phyloP scores from a whole-genome alignment of 1,140 invertebrate genomes.

The Zaprionus davidi region DNA sequence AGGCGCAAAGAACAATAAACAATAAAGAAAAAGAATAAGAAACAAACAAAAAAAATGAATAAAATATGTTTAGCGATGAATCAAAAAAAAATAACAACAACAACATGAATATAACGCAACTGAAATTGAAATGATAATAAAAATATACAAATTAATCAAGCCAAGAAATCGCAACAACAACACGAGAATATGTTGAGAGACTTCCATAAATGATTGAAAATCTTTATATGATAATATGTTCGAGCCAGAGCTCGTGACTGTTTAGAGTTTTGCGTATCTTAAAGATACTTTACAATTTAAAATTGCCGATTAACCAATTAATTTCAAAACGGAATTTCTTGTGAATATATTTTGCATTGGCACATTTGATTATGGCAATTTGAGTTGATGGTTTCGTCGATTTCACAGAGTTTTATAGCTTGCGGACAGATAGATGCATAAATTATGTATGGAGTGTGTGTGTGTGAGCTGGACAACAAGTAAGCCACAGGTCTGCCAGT shows the following conservation, averaged over 20 bases:
- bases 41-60: slow-evolving; percentile 16
- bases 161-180: slow-evolving; percentile 1
- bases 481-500: too few relatives aligned
- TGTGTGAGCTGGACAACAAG: not conserved
- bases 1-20: slow-evolving; percentile 54
- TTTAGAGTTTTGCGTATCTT: not conserved
- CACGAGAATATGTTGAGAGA: not conserved
- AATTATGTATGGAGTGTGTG: not conserved
- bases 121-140: slow-evolving; percentile 36
- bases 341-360: not conserved
- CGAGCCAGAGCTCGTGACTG: not conserved
- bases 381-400: not conserved
- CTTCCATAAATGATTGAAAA: slow-evolving; percentile 18
- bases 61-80: slow-evolving; percentile 41
- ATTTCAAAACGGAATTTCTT: not conserved
- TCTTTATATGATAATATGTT: slow-evolving; percentile 5
- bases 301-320: slow-evolving; percentile 3
- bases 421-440: not conserved
- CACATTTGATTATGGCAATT: not conserved
- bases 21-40: slow-evolving; percentile 26
- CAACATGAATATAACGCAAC: slow-evolving; percentile 17
- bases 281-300: not conserved
- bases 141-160: slow-evolving; percentile 17
- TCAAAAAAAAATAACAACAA: slow-evolving; percentile 28
- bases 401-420: slow-evolving; percentile 1